Conservation (phyloP, 2,888 invertebrate species). For the Conus canariensis region DNA sequence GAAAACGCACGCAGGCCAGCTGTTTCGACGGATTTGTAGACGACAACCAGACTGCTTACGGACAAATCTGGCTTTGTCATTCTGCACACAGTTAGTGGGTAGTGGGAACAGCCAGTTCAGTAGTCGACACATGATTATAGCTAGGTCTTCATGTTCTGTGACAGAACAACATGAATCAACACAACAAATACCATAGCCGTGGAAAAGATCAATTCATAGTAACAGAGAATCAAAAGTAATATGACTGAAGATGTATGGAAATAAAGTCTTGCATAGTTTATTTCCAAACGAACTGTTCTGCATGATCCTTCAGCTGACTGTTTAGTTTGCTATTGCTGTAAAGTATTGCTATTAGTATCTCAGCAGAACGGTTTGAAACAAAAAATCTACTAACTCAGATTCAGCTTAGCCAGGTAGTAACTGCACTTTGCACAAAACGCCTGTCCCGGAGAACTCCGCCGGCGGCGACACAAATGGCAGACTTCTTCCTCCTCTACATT, state of each 20-base stretch:
- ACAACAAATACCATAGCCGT: no score
- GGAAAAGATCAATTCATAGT: no score
- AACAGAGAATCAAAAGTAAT: background rate
- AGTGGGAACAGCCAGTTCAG: no score
- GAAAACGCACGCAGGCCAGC: background rate
- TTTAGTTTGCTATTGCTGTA: slow-evolving; percentile 7
- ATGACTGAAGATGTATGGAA: background rate
- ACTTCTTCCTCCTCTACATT: slow-evolving; percentile 82
- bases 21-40: no score
- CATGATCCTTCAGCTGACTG: background rate
- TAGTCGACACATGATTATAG: no score
- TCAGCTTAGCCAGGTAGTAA: slow-evolving; percentile 86
- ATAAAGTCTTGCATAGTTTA: background rate
- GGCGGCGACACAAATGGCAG: slow-evolving; percentile 93
- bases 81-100: no score
- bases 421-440: slow-evolving; percentile 94
- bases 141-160: no score
- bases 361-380: background rate
- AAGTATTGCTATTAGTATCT: background rate
- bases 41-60: no score
- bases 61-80: no score
- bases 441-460: slow-evolving; percentile 87
- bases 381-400: background rate
- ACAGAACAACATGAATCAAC: no score
- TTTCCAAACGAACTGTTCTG: no score